phyloP scores from a whole-genome alignment of 1,140 invertebrate genomes.

The Pissodes strobi region DNA sequence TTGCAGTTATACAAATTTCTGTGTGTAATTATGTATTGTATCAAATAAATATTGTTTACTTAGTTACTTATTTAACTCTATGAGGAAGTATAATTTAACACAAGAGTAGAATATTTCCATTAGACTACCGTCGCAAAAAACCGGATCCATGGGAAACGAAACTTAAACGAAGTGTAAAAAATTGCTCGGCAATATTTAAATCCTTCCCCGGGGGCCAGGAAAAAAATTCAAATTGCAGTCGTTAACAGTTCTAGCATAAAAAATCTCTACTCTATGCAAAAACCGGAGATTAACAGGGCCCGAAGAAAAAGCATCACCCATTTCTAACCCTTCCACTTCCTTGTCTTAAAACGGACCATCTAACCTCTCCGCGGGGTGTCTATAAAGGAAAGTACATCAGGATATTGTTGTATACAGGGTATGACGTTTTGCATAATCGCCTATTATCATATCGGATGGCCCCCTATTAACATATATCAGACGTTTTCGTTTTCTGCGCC shows the following conservation, averaged over 20 bases:
- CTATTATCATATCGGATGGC: constrained; percentile 26
- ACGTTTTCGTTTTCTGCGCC: not conserved
- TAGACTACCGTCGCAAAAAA: too few species aligned
- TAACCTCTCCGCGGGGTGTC: constrained; percentile 10
- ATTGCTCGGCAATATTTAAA: too few species aligned
- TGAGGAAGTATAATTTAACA: too few species aligned
- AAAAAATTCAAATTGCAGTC: constrained; percentile 16
- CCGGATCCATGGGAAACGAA: too few species aligned
- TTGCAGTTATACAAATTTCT: too few species aligned
- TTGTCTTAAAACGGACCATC: constrained; percentile 20
- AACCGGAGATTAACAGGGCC: too few species aligned
- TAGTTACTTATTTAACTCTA: too few species aligned
- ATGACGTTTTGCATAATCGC: constrained; percentile 23
- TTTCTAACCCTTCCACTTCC: constrained; percentile 11
- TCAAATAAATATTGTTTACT: too few species aligned
- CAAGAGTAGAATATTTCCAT: too few species aligned
- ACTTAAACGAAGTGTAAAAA: too few species aligned
- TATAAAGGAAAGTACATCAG: not conserved
- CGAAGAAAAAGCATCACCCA: constrained; percentile 2
- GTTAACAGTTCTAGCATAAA: constrained; percentile 10
- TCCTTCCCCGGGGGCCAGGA: not conserved
- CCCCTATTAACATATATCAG: constrained; percentile 17
- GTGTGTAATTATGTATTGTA: too few species aligned
- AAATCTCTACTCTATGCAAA: constrained; percentile 23
- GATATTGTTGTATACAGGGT: constrained; percentile 7